These are phyloP conservation scores for Pogonocherus hispidulus DNA, from an alignment of 2,888 invertebrate genomes.

Conservation along the genomic window DNA sequence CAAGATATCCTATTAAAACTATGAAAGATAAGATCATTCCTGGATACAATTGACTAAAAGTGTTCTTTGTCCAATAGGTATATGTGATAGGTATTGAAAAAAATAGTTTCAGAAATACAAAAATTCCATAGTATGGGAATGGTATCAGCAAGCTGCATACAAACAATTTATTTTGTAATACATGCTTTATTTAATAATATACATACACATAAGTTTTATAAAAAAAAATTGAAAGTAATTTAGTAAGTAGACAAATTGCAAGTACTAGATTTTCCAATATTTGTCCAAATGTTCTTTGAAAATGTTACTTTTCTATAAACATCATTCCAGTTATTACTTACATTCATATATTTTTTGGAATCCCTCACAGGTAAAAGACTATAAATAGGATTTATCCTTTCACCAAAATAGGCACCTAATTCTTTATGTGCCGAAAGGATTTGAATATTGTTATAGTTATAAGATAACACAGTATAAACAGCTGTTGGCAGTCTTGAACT, in stretches of 20 bases:
- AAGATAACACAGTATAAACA: constrained; percentile 50
- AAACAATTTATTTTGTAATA: too few relatives aligned
- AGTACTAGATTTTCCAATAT: constrained; percentile 58
- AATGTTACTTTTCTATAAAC: constrained; percentile 50
- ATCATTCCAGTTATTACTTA: constrained; percentile 43
- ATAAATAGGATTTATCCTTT: constrained; percentile 37
- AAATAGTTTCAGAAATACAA: too few relatives aligned
- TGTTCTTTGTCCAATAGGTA: too few relatives aligned
- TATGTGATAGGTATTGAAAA: too few relatives aligned
- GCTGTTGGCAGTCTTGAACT: constrained; percentile 51
- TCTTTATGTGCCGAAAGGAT: constrained; percentile 50
- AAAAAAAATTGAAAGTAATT: background rate
- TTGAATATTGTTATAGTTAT: constrained; percentile 41
- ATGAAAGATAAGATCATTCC: too few relatives aligned
- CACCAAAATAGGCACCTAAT: constrained; percentile 48
- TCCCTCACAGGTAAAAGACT: constrained; percentile 37
- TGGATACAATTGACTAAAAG: too few relatives aligned
- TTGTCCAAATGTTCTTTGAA: constrained; percentile 61
- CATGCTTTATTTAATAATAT: too few relatives aligned
- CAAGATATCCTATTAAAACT: too few relatives aligned
- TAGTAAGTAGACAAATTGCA: constrained; percentile 42
- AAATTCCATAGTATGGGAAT: too few relatives aligned
- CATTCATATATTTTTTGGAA: constrained; percentile 47
- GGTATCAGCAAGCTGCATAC: too few relatives aligned
- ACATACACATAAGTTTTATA: background rate